Conservation (phyloP, 2,888 invertebrate genomes). For the Temnothorax ravouxi region DNA sequence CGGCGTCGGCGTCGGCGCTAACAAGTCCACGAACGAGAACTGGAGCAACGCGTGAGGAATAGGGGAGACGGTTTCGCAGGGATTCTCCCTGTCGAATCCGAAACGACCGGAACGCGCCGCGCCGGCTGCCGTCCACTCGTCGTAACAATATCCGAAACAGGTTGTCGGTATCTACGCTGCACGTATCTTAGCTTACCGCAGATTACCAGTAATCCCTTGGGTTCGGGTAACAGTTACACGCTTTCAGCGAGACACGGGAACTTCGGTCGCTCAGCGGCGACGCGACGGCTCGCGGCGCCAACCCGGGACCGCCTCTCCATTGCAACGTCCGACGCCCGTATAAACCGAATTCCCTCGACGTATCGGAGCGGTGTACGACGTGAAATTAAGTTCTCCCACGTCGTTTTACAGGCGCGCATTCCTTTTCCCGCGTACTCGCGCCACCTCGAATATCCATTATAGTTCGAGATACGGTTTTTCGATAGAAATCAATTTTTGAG, state of each 20-base stretch:
- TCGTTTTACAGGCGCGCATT: conserved; percentile 13
- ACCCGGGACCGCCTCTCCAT: conserved; percentile 51
- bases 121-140: conserved; percentile 63
- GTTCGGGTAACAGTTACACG: conserved; percentile 82
- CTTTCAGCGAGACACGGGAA: conserved; percentile 75
- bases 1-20: conserved; percentile 49
- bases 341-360: conserved; percentile 47
- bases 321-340: conserved; percentile 23
- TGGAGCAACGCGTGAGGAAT: conserved; percentile 39
- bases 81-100: conserved; percentile 66
- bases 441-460: background rate
- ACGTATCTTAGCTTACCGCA: conserved; percentile 80
- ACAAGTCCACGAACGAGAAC: conserved; percentile 58
- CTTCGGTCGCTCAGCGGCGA: conserved; percentile 64
- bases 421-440: background rate
- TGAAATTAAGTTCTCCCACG: conserved; percentile 49
- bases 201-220: conserved; percentile 82
- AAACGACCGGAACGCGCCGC: conserved; percentile 70
- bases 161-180: conserved; percentile 69
- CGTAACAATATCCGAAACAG: conserved; percentile 81
- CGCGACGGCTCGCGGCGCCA: conserved; percentile 57
- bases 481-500: conserved; percentile 9
- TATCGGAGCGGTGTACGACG: conserved; percentile 21
- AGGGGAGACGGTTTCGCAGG: conserved; percentile 37
- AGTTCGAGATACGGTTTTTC: background rate